Conservation (phyloP, 2,797 vertebrate genomes). For the Scarus forsteni region DNA sequence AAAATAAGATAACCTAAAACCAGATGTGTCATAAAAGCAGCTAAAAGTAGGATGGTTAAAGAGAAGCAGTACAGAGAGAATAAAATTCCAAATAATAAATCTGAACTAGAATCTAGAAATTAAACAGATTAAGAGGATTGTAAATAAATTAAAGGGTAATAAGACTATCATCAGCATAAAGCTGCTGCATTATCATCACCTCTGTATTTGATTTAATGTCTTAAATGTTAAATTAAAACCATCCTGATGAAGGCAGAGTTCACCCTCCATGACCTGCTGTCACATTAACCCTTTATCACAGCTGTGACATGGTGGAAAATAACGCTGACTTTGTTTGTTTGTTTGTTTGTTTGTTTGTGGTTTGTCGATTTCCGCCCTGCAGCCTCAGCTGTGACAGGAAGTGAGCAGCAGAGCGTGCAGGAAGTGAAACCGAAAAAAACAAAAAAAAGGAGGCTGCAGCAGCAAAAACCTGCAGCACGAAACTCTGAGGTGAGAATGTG, state of each 20-base stretch:
- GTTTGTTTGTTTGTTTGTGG: constrained; percentile 17
- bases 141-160: too few species aligned
- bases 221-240: not conserved
- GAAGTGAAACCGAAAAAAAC: not conserved
- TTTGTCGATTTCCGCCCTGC: constrained; percentile 26
- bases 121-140: too few species aligned
- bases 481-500: constrained; percentile 31
- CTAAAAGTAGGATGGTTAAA: too few species aligned
- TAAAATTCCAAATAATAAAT: too few species aligned
- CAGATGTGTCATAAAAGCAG: too few species aligned
- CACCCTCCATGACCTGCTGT: not conserved
- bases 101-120: too few species aligned
- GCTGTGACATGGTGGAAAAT: not conserved
- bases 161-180: too few species aligned
- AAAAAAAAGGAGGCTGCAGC: constrained; percentile 8
- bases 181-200: too few species aligned
- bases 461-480: too few species aligned
- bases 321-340: constrained; percentile 12
- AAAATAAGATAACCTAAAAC: too few species aligned
- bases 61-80: too few species aligned
- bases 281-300: not conserved
- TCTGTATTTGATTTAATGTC: too few species aligned
- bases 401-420: constrained; percentile 10
- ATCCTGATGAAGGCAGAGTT: not conserved
- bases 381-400: constrained; percentile 42